Conservation (phyloP, 2,888 invertebrate species). For the Mamestra brassicae region DNA sequence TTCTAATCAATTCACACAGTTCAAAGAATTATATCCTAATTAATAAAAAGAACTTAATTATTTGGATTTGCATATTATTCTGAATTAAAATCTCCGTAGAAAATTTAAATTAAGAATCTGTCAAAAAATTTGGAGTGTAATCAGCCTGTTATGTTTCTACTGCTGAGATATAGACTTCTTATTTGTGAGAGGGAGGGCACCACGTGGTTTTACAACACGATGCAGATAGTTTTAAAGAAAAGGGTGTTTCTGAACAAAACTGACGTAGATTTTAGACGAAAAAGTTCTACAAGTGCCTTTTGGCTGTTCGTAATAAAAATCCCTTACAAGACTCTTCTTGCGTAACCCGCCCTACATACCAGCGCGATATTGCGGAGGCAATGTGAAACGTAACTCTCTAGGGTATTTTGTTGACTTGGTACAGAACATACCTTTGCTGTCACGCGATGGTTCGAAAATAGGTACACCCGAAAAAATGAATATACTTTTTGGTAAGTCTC, state of each 20-base stretch:
- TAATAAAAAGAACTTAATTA: neutral
- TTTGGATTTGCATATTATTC: neutral
- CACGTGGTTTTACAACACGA: neutral
- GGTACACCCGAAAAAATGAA: neutral
- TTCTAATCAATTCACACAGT: neutral
- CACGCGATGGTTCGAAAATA: slow-evolving; percentile 57
- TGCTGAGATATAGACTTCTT: neutral
- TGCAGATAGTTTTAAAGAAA: neutral
- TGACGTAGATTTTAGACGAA: slow-evolving; percentile 5
- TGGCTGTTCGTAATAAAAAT: slow-evolving; percentile 37
- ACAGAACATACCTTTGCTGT: slow-evolving; percentile 21
- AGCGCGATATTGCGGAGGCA: slow-evolving; percentile 30
- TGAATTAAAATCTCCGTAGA: neutral
- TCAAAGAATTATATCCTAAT: neutral
- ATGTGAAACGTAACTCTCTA: slow-evolving; percentile 46
- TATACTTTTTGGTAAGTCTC: neutral
- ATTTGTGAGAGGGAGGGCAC: neutral
- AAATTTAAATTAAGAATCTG: neutral
- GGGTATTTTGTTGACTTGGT: slow-evolving; percentile 45
- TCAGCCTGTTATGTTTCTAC: neutral
- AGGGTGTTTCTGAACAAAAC: neutral
- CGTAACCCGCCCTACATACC: slow-evolving; percentile 61
- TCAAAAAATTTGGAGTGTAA: neutral
- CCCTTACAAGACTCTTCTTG: slow-evolving; percentile 49
- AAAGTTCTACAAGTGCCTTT: slow-evolving; percentile 12